Evolutionary conservation across 2,888 invertebrate species (phyloP), one percentile per base, ranked within the genome.

Genomic region (Sphecodes monilicornis): DNA sequence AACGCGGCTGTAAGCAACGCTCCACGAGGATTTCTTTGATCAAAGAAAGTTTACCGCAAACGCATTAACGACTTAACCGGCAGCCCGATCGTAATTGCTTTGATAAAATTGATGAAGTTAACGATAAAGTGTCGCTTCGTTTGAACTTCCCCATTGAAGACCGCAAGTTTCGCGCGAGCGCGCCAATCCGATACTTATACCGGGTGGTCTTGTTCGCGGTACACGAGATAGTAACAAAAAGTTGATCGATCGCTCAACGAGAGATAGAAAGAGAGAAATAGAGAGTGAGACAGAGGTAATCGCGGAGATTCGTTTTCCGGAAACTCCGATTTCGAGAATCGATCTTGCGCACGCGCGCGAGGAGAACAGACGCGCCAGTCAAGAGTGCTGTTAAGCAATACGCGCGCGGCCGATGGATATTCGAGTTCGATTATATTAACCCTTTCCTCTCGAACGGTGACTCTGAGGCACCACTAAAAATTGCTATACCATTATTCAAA

Each of bases 101-200:
- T 69, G n/a, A 46, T 32, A 39, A 46, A 43, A 18, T 66, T 70
- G 32, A 36, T 43, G 26, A 18, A 64, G 66, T 79, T 81, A 22
- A 36, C 64, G 64, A 64, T 64, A 64, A 64, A 64, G 64, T 32
- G 64, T 10, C 64, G 64, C 64, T 36, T 64, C 64, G 64, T 64
- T 64, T 32, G 32, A 29, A 66, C 32, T 66, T 66, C 36, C 36
- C 36, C 66, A 66, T 66, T 22, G 66, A 22, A 36, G 10, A 66
- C 32, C 32, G 22, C 3, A 22, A n/a, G 36, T 66, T 66, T 66
- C 66, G 36, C 22, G 66, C 22, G 16, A 29, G 66, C 66, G 10
- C 66, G 8, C 54, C n/a, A 18, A 60, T 36, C 32, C 22, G 11
- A 36, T 10, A 22, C 32, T 22, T 66, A 32, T 36, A 66, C 18